Evolutionary conservation across 1,140 invertebrate species (phyloP).

Genomic region (Bombus superbus): DNA sequence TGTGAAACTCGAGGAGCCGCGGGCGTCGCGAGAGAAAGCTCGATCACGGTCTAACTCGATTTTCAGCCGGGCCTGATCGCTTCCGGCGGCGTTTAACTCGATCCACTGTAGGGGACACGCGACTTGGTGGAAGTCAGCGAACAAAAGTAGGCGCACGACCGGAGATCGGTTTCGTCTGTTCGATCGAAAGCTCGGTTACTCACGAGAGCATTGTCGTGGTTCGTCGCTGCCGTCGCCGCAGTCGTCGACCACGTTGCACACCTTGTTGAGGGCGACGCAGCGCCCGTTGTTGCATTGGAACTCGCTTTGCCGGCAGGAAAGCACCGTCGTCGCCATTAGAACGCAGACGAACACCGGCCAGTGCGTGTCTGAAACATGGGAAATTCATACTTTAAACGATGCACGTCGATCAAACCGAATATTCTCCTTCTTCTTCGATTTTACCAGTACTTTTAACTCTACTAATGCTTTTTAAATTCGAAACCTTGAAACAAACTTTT

Average conservation of each 20-base stretch:
- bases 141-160: not conserved
- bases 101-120: not conserved
- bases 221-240: constrained; percentile 94
- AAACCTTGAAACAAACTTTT: too few species aligned
- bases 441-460: too few species aligned
- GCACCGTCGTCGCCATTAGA: constrained; percentile 73
- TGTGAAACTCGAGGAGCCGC: not conserved
- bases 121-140: not conserved
- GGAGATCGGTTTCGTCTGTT: not conserved
- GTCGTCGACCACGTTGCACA: constrained; percentile 92
- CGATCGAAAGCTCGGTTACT: constrained; percentile 82
- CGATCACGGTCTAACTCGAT: constrained; percentile 10
- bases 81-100: not conserved
- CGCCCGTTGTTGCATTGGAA: constrained; percentile 90
- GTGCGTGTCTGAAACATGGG: constrained; percentile 75
- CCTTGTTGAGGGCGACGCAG: constrained; percentile 91
- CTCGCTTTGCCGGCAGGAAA: constrained; percentile 89
- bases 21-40: not conserved
- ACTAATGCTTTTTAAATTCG: too few species aligned
- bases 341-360: constrained; percentile 77
- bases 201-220: constrained; percentile 92
- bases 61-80: not conserved
- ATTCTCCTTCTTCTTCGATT: too few species aligned
- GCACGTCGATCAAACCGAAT: too few species aligned
- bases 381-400: not conserved